Evolutionary conservation across 2,888 invertebrate species (phyloP), one percentile per base, ranked within the genome.

Genomic region (Meta bourneti): DNA sequence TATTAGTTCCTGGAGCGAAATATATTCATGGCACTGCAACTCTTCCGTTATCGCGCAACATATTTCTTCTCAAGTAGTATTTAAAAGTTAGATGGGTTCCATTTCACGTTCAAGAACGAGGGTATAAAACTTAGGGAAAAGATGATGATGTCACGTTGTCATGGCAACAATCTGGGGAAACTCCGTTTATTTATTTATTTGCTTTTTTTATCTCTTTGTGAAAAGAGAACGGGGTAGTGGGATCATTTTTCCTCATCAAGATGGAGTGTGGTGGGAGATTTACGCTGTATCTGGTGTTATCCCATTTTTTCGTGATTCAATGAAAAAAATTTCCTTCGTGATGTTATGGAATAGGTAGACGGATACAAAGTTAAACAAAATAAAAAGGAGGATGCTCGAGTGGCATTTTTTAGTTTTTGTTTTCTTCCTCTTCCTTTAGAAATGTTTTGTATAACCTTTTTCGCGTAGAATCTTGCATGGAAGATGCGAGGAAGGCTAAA

Each of bases 261-360:
- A 87, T 70, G 52, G 48, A 80, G 49, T 52, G 51, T 72, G 71
- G 52, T 34, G 72, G 80, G 78, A 87, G 87, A 80, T 87, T 87
- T 87, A 87, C 83, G 52, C 72, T 72, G 70, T 70, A 80, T 78
- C 79, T 80, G 48, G 75, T 87, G 87, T 87, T 87, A 87, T 87
- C 87, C 87, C 48, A 87, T 87, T 87, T 34, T 34, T 87, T 79
- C 80, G 72, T 87, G 87, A 87, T 87, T 87, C 79, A 79, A 87
- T 87, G 87, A 80, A 69, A 86, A 72, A 54, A 54, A 72, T 71
- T 83, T 52, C 83, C 54, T 72, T 70, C 69, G 61, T 61, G 16
- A 11, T 7, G 80, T 54, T 61, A 61, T 34, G 61, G 75, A 75
- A 75, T 74, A 69, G 54, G 16, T 7, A 70, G 70, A 51, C 51